Base-by-base conservation (phyloP, 2,888 invertebrate genomes). In the Cinara cedri region DNA sequence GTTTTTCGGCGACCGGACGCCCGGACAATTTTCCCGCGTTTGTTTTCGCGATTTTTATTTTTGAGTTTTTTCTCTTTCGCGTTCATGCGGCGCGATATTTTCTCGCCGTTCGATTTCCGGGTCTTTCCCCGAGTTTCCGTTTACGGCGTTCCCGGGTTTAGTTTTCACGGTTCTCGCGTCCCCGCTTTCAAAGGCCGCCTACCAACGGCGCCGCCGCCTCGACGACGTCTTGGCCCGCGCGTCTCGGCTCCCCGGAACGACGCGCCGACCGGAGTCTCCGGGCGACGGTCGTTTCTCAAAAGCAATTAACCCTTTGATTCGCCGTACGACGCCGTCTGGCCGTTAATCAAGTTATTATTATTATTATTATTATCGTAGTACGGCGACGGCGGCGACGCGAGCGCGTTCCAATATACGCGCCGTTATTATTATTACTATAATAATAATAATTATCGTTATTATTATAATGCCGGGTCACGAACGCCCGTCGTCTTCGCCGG, bases 381-480 rank as follows among this genome's bases (percentile, higher is more conserved):
- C 16, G 16, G 16, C 60, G n/a, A 34, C 34, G 34, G 34, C 3
- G 34, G 6, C 34, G 34, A 34, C 34, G 34, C 34, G 34, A 34
- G 6, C 3, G 34, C 34, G 6, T 34, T 3, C 34, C 16, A 6
- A 49, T 16, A 46, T 26, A 46, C 21, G 3, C 3, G 11, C 21
- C 42, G 55, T 24, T 16, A 26, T 51, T 55, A 55, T 71, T 70
- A 66, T 57, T 57, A n/a, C n/a, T n/a, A n/a, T n/a, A n/a, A n/a
- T n/a, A n/a, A n/a, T n/a, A n/a, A n/a, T n/a, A n/a, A n/a, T n/a
- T n/a, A n/a, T n/a, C n/a, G 26, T 60, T 60, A 60, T 60, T 60
- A 60, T 65, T 65, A 68, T 71, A 21, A 57, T 71, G 55, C 44
- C 55, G 21, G 55, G 71, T 57, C 71, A 71, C 71, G 71, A 57